These are phyloP conservation scores for Schrankia costaestrigalis DNA, from an alignment of 2,888 invertebrate genomes.

Conservation along the genomic window DNA sequence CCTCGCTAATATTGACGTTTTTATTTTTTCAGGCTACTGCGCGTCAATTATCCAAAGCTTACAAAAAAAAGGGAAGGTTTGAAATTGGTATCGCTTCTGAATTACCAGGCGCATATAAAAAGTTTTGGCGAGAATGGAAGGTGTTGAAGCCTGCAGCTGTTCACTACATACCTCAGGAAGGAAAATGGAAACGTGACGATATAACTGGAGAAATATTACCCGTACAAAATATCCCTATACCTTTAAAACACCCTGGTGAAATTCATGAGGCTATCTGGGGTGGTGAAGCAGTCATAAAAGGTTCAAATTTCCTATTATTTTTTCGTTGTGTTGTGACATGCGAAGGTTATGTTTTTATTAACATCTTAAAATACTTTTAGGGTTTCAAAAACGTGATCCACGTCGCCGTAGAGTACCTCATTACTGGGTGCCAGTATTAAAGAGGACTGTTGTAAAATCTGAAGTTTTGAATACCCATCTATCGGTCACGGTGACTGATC, in stretches of 20 bases:
- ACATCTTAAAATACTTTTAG: slow-evolving; percentile 30
- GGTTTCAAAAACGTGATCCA: slow-evolving; percentile 85
- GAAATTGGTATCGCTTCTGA: slow-evolving; percentile 84
- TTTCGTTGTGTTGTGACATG: slow-evolving; percentile 1
- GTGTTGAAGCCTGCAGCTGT: slow-evolving; percentile 82
- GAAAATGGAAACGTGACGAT: slow-evolving; percentile 86
- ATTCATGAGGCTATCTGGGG: slow-evolving; percentile 95
- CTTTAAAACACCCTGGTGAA: slow-evolving; percentile 89
- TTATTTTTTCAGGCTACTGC: slow-evolving; percentile 62
- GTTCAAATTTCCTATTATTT: slow-evolving; percentile 30
- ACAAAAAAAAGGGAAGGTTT: slow-evolving; percentile 76
- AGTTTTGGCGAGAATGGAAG: slow-evolving; percentile 94
- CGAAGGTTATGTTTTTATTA: slow-evolving; percentile 9
- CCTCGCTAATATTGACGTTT: slow-evolving; percentile 19
- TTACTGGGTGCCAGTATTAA: slow-evolving; percentile 93
- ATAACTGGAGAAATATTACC: slow-evolving; percentile 86
- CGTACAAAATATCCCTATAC: slow-evolving; percentile 88
- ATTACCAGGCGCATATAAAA: slow-evolving; percentile 90
- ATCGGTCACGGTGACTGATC: slow-evolving; percentile 89
- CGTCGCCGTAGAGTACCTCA: slow-evolving; percentile 86
- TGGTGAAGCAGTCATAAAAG: slow-evolving; percentile 96
- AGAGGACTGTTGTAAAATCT: slow-evolving; percentile 91
- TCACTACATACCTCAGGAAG: slow-evolving; percentile 86
- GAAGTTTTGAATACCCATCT: slow-evolving; percentile 93
- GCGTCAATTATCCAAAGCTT: slow-evolving; percentile 73